Percentiles rank a stretch among this genome's conserved stretches.
These are phyloP conservation scores for Ecliptopera silaceata DNA, from an alignment of 2,888 invertebrate genomes.

Conservation along the genomic window DNA sequence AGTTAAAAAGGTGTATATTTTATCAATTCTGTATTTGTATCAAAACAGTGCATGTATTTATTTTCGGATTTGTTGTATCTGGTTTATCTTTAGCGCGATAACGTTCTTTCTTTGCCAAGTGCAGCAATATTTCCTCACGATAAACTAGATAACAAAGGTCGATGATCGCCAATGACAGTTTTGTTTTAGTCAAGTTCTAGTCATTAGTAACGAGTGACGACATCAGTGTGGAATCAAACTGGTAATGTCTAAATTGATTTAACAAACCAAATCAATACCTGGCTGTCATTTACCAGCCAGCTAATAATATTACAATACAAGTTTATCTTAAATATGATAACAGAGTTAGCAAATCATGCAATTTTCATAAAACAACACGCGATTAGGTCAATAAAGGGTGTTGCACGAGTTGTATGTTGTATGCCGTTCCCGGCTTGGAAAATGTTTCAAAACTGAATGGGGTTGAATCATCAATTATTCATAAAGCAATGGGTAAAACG, in stretches of 20 bases:
- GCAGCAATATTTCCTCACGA: conserved; percentile 49
- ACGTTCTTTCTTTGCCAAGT: conserved; percentile 57
- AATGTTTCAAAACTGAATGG: conserved; percentile 28
- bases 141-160: conserved; percentile 55
- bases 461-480: conserved; percentile 42
- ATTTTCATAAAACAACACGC: conserved; percentile 12
- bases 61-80: conserved; percentile 25
- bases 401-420: no score
- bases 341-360: conserved; percentile 23
- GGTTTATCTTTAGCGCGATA: conserved; percentile 34
- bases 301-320: not conserved
- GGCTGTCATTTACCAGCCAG: not conserved
- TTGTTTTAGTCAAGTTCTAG: conserved; percentile 10
- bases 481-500: conserved; percentile 39
- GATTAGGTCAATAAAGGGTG: conserved; percentile 18
- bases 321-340: conserved; percentile 13
- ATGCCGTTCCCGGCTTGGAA: conserved; percentile 4
- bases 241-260: not conserved
- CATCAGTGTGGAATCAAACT: not conserved
- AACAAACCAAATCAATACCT: not conserved
- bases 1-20: not conserved
- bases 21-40: not conserved
- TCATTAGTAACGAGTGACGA: conserved; percentile 3
- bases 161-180: conserved; percentile 44
- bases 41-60: conserved; percentile 22